Percentiles rank a stretch among this genome's conserved stretches.
Conservation (phyloP, 2,113 vertebrate species). For the Perca flavescens region DNA sequence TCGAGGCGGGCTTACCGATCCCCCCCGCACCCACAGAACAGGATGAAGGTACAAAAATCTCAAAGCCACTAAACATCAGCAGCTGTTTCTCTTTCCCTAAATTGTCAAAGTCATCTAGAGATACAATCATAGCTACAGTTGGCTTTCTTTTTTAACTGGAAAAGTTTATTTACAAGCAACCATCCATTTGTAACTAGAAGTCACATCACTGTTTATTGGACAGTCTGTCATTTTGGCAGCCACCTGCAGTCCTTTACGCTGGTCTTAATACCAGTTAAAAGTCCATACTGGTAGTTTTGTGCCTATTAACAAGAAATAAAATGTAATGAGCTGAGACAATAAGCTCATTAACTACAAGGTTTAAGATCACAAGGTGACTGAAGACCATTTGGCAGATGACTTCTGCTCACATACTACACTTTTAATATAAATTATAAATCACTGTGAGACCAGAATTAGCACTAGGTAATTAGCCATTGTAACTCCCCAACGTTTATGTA, state of each 20-base stretch:
- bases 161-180: neutral
- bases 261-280: constrained; percentile 10
- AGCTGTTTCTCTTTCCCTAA: neutral
- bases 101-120: neutral
- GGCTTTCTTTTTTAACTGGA: neutral
- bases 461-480: neutral
- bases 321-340: constrained; percentile 26
- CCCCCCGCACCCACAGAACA: constrained; percentile 66
- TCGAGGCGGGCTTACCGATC: constrained; percentile 70
- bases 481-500: neutral
- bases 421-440: neutral
- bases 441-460: neutral
- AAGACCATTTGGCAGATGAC: neutral
- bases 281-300: constrained; percentile 7
- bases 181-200: neutral
- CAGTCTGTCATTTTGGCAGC: neutral
- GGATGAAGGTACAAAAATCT: constrained; percentile 72
- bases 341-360: constrained; percentile 12
- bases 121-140: neutral
- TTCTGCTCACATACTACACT: neutral
- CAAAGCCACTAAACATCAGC: neutral
- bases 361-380: constrained; percentile 10
- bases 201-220: constrained; percentile 2
- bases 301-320: constrained; percentile 17
- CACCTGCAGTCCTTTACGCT: neutral